A percentile compares a stretch with the other conserved stretches of the same genome.
Evolutionary conservation across 2,888 invertebrate genomes (phyloP).

Genomic region (Celastrina argiolus): DNA sequence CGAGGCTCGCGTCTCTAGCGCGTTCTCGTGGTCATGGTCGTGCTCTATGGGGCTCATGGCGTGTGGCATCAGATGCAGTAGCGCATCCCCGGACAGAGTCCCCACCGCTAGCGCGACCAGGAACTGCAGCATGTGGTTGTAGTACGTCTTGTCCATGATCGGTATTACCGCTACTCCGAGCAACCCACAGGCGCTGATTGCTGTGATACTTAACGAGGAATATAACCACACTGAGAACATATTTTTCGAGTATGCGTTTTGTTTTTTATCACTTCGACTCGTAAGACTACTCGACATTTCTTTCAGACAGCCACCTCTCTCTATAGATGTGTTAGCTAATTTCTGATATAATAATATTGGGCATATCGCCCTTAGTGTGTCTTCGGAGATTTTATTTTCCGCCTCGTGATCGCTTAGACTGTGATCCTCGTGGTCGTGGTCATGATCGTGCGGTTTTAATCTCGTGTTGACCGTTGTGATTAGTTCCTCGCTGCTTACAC

Average conservation of each 20-base stretch:
- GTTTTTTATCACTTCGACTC: constrained; percentile 38
- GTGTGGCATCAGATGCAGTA: constrained; percentile 94
- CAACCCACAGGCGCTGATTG: constrained; percentile 92
- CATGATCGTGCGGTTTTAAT: constrained; percentile 51
- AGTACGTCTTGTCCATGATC: constrained; percentile 91
- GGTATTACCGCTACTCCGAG: constrained; percentile 94
- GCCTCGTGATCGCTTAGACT: constrained; percentile 41
- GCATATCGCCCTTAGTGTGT: constrained; percentile 76
- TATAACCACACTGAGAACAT: constrained; percentile 87
- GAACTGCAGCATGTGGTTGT: constrained; percentile 93
- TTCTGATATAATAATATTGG: constrained; percentile 83
- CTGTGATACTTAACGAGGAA: constrained; percentile 86
- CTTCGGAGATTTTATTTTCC: constrained; percentile 46
- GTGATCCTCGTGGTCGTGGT: constrained; percentile 44
- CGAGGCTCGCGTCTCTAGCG: constrained; percentile 40
- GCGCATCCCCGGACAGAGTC: constrained; percentile 92
- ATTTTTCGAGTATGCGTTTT: constrained; percentile 51
- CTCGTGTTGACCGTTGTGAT: constrained; percentile 62
- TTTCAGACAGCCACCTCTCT: constrained; percentile 77
- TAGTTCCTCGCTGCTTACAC: constrained; percentile 66
- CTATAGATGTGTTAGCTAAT: constrained; percentile 72
- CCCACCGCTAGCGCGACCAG: constrained; percentile 95
- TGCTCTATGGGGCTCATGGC: constrained; percentile 76
- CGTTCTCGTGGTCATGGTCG: constrained; percentile 40
- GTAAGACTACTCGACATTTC: constrained; percentile 41